Conservation (phyloP, 2,113 vertebrate genomes). For the Malaclemys terrapin region DNA sequence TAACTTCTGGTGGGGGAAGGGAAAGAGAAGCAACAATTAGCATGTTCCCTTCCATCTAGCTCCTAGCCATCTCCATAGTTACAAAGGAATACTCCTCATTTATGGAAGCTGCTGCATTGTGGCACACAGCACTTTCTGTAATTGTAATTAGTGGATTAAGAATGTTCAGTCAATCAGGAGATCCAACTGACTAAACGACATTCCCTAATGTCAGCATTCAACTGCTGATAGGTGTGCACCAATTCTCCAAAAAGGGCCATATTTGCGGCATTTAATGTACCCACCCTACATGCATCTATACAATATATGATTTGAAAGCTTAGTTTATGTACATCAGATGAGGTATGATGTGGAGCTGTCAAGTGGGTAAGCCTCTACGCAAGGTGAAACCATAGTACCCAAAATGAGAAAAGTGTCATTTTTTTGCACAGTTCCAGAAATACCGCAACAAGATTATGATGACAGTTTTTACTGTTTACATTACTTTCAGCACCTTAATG, state of each 20-base stretch:
- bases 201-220: slow-evolving; percentile 17
- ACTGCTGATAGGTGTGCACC: not conserved
- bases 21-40: not conserved
- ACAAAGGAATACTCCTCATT: slow-evolving; percentile 27
- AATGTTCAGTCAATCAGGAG: slow-evolving; percentile 64
- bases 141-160: slow-evolving; percentile 65
- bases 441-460: not conserved
- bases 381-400: not conserved
- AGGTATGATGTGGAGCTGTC: not conserved
- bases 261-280: not conserved
- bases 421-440: not conserved
- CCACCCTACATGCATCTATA: not conserved
- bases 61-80: not conserved
- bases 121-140: slow-evolving; percentile 33
- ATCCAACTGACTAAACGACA: slow-evolving; percentile 58
- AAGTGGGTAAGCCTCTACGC: not conserved
- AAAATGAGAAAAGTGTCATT: not conserved
- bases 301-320: not conserved
- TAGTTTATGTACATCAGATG: not conserved
- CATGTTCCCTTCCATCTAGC: not conserved
- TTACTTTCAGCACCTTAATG: not conserved
- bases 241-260: not conserved
- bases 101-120: slow-evolving; percentile 19
- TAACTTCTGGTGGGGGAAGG: not conserved
- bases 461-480: not conserved